Conservation (phyloP, 2,113 vertebrate genomes). For the Gallinago undulata region DNA sequence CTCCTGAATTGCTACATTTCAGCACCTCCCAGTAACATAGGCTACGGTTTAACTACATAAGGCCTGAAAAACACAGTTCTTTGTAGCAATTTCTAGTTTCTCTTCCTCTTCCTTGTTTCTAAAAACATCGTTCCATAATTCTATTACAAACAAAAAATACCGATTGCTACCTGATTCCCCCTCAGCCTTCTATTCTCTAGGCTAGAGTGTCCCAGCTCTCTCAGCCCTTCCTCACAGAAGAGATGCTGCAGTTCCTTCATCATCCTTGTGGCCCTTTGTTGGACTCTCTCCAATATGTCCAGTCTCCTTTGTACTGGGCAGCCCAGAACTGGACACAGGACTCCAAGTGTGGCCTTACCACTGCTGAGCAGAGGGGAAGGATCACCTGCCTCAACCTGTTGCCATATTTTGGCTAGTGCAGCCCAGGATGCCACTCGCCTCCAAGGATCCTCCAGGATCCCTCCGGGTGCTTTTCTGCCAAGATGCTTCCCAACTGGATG, state of each 20-base stretch:
- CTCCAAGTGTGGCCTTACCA: background rate
- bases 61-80: background rate
- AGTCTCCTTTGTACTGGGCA: background rate
- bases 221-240: background rate
- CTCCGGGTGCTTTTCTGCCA: background rate
- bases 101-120: background rate
- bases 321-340: background rate
- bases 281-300: background rate
- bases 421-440: background rate
- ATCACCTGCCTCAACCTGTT: background rate
- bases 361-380: background rate
- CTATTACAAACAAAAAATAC: background rate
- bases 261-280: background rate
- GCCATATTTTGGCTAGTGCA: background rate
- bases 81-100: background rate
- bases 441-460: too few relatives aligned
- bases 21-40: background rate
- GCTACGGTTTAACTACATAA: background rate
- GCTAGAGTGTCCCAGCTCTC: background rate
- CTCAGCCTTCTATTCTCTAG: background rate
- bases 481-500: background rate
- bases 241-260: background rate
- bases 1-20: background rate
- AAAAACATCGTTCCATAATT: background rate
- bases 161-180: background rate